Conservation (phyloP, 2,888 invertebrate genomes). For the Tanypteryx hageni region DNA sequence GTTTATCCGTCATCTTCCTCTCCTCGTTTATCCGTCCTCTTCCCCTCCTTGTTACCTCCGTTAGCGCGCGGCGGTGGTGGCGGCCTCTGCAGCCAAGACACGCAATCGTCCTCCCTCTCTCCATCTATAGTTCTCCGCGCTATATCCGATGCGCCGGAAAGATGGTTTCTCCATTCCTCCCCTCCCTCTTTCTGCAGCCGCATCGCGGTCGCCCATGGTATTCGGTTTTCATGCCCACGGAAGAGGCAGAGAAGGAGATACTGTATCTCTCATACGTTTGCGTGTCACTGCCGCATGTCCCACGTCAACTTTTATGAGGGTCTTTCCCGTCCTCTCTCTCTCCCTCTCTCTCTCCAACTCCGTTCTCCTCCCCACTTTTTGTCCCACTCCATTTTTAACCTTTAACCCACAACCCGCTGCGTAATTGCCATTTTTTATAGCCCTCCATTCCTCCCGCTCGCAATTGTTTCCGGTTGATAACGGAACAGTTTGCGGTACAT, state of each 20-base stretch:
- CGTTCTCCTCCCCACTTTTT: neutral
- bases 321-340: neutral
- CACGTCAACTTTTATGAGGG: slow-evolving; percentile 32
- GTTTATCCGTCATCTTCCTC: neutral
- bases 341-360: too few species aligned
- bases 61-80: neutral
- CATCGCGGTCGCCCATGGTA: slow-evolving; percentile 21
- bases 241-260: neutral
- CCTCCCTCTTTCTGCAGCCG: neutral
- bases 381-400: neutral
- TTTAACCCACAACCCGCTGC: slow-evolving; percentile 3
- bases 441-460: neutral
- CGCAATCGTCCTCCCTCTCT: neutral
- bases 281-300: slow-evolving; percentile 32
- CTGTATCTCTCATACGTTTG: neutral
- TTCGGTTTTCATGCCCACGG: slow-evolving; percentile 13
- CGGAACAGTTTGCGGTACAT: slow-evolving; percentile 28
- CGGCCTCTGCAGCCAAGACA: neutral
- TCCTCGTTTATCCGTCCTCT: neutral
- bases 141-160: slow-evolving; percentile 23
- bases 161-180: neutral
- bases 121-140: neutral
- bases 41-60: neutral
- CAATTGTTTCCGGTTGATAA: slow-evolving; percentile 28
- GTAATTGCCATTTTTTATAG: neutral